These are phyloP conservation scores for Pectinophora gossypiella DNA, from an alignment of 1,140 invertebrate species.

Conservation along the genomic window DNA sequence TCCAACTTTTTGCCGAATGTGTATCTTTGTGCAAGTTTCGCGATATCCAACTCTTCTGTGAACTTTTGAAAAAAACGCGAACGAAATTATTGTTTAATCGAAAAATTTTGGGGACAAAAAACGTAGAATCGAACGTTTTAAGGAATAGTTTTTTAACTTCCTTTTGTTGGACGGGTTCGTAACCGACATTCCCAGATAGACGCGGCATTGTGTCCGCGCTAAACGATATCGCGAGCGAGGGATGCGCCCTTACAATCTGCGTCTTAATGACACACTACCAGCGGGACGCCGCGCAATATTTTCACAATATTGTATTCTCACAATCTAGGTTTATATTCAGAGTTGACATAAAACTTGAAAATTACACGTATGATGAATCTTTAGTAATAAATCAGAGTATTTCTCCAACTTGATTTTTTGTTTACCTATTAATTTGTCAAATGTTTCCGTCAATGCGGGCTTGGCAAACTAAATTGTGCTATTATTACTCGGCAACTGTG, in stretches of 20 bases:
- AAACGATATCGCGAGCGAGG: constrained; percentile 47
- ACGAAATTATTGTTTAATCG: constrained; percentile 59
- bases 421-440: constrained; percentile 1
- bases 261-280: constrained; percentile 66
- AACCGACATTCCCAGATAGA: constrained; percentile 71
- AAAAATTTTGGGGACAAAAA: constrained; percentile 58
- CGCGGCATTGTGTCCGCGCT: constrained; percentile 50
- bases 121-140: constrained; percentile 50
- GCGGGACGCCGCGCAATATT: constrained; percentile 58
- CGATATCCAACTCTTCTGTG: constrained; percentile 67
- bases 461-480: not conserved
- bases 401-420: not conserved
- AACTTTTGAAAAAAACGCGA: constrained; percentile 44
- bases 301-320: constrained; percentile 60
- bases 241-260: constrained; percentile 44
- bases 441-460: not conserved
- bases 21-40: constrained; percentile 61
- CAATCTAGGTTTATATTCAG: constrained; percentile 37
- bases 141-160: constrained; percentile 57
- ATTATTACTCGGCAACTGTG: not conserved
- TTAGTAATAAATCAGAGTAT: not conserved
- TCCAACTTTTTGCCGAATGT: constrained; percentile 54
- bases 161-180: constrained; percentile 58
- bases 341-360: constrained; percentile 28
- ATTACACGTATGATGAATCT: constrained; percentile 34